phyloP scores from a whole-genome alignment of 2,797 vertebrate genomes.

The Gambelia wislizenii region DNA sequence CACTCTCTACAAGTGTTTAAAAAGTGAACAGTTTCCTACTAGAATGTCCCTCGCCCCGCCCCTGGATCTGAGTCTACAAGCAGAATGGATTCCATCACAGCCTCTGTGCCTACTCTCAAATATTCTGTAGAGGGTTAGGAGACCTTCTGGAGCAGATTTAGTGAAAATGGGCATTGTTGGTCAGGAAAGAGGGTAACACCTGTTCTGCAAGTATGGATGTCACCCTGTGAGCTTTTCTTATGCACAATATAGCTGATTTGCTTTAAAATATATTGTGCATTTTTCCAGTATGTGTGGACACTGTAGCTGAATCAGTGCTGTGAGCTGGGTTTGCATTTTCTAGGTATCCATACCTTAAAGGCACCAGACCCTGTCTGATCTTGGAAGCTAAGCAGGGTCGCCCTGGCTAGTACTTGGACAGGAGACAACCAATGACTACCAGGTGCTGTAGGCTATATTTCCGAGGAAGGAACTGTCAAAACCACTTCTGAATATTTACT shows the following conservation, averaged over 20 bases:
- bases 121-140: no score
- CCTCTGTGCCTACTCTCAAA: background rate
- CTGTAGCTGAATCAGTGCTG: slow-evolving; percentile 62
- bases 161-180: background rate
- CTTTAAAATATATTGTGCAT: slow-evolving; percentile 62
- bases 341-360: background rate
- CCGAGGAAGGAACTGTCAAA: no score
- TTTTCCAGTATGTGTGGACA: slow-evolving; percentile 55
- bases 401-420: no score
- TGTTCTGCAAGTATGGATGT: background rate
- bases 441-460: no score
- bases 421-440: no score
- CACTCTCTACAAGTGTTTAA: background rate
- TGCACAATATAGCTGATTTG: slow-evolving; percentile 53
- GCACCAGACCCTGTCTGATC: no score
- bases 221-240: slow-evolving; percentile 49
- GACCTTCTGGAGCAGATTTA: background rate
- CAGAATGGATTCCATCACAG: background rate
- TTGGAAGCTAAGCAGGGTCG: no score
- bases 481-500: no score
- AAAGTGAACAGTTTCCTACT: background rate
- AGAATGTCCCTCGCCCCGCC: background rate
- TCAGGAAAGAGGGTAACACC: background rate
- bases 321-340: slow-evolving; percentile 18
- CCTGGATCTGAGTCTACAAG: background rate